Base-by-base conservation (phyloP, 2,797 vertebrate genomes). In the Spinus pinus region DNA sequence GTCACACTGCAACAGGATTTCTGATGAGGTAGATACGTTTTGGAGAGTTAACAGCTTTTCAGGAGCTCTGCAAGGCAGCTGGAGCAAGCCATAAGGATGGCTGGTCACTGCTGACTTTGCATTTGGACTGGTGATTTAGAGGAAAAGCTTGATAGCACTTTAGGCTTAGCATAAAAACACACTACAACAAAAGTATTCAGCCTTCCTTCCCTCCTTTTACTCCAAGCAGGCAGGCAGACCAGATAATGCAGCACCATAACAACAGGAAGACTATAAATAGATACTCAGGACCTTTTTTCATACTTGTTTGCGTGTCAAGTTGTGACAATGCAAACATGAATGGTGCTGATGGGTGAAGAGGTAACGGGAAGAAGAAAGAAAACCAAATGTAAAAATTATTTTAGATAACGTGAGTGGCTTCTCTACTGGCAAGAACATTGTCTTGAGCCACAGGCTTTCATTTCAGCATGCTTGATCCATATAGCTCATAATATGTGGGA, bases 241-340 rank as follows among this genome's bases (percentile, higher is more conserved):
- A 69, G 47, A 60, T 53, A 77, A 66, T 25, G 10, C 65, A 66
- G 47, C n/a, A 46, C 33, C 46, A 39, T 22, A 92, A 77, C 60
- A 89, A 79, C 49, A 73, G 47, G 56, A 90, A 85, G 33, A 50
- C 65, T 85, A 82, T 69, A 89, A 96, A 92, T 71, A 92, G 94
- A 92, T 85, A 58, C 78, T 78, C 18, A 41, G 33, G 42, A 74
- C 35, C 27, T 46, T 65, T 86, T 67, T 65, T 85, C 50, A 58
- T 77, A 31, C 54, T 89, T 78, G 19, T 82, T 93, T 82, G n/a
- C 82, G 24, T 93, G 67, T 80, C 81, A 87, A 82, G 84, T 81
- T 92, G 80, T 12, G 22, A 61, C 61, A 74, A 46, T 47, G 65
- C 64, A 91, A 87, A 94, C 65, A 84, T 3, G 58, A 60, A 62